phyloP scores from a whole-genome alignment of 2,797 vertebrate genomes.

The Poeciliopsis infans region DNA sequence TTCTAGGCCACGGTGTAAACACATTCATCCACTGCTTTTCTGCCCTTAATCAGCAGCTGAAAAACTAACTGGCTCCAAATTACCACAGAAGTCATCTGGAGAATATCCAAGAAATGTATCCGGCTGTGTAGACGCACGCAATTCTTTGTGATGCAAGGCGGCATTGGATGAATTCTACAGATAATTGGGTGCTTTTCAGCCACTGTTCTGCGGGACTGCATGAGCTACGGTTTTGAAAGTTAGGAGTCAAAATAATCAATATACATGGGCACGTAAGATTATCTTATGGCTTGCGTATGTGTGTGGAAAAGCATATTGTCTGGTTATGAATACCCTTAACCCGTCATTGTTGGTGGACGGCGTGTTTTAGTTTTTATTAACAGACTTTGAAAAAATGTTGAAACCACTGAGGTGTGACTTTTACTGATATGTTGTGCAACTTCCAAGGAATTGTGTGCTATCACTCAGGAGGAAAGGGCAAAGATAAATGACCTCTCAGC shows the following conservation, averaged over 20 bases:
- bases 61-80: slow-evolving; percentile 50
- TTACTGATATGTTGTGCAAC: not conserved
- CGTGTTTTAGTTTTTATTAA: slow-evolving; percentile 1
- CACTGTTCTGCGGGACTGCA: slow-evolving; percentile 24
- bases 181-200: slow-evolving; percentile 38
- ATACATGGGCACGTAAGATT: not conserved
- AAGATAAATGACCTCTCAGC: slow-evolving; percentile 51
- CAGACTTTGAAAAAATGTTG: slow-evolving; percentile 53
- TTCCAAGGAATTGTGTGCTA: slow-evolving; percentile 57
- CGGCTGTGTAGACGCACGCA: slow-evolving; percentile 58
- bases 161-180: slow-evolving; percentile 52
- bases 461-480: slow-evolving; percentile 67
- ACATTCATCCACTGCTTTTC: slow-evolving; percentile 26
- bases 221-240: slow-evolving; percentile 13
- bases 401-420: slow-evolving; percentile 52
- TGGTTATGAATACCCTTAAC: not conserved
- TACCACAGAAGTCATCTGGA: slow-evolving; percentile 53
- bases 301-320: not conserved
- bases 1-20: slow-evolving; percentile 11
- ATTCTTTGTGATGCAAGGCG: slow-evolving; percentile 47
- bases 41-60: slow-evolving; percentile 47
- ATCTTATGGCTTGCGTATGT: slow-evolving; percentile 7
- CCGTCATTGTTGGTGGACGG: not conserved
- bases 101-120: slow-evolving; percentile 69
- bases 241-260: not conserved